Conservation (phyloP, 2,888 invertebrate genomes). For the Chydorus sphaericus region DNA sequence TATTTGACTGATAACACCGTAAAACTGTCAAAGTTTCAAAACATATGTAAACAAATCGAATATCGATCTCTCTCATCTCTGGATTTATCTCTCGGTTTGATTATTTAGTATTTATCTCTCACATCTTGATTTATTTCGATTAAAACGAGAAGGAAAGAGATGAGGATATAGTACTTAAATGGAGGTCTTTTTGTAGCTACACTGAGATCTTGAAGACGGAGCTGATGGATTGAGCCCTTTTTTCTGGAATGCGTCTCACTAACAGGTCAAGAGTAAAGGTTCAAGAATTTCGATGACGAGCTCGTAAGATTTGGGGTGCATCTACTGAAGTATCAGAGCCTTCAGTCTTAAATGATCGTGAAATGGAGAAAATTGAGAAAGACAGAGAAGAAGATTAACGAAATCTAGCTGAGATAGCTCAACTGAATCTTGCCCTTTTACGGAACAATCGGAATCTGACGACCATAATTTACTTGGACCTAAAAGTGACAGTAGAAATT, state of each 20-base stretch:
- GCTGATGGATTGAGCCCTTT: not conserved
- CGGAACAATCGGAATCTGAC: not conserved
- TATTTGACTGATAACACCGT: too few species aligned
- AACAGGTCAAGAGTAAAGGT: not conserved
- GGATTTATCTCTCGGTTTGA: too few species aligned
- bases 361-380: not conserved
- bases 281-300: not conserved
- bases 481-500: too few species aligned
- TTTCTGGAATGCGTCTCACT: not conserved
- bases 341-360: too few species aligned
- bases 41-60: too few species aligned
- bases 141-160: too few species aligned
- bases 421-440: not conserved
- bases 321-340: too few species aligned
- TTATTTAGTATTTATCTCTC: too few species aligned
- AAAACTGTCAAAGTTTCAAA: too few species aligned
- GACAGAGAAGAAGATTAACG: not conserved
- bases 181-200: not conserved
- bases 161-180: too few species aligned
- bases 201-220: not conserved
- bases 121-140: too few species aligned
- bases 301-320: not conserved
- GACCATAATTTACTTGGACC: not conserved
- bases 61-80: too few species aligned
- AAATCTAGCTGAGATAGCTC: not conserved